A percentile compares a stretch with the other conserved stretches of the same genome.
Conservation (phyloP, 2,113 vertebrate genomes). For the Coryphaenoides rupestris region DNA sequence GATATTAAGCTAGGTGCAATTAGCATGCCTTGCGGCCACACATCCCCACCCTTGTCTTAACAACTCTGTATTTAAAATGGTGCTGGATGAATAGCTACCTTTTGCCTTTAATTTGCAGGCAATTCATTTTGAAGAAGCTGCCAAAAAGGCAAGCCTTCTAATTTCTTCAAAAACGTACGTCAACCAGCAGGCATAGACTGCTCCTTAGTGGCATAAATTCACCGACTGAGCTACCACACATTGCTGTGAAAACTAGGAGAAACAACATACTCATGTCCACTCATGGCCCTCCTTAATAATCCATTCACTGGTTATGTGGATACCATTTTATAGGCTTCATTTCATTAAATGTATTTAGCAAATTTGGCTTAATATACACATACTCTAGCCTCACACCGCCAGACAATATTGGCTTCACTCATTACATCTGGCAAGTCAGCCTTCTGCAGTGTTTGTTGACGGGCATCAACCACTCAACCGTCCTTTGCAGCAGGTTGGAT, state of each 20-base stretch:
- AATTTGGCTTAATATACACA: no score
- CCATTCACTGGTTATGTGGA: no score
- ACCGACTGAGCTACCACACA: slow-evolving; percentile 14
- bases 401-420: no score
- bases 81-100: slow-evolving; percentile 4
- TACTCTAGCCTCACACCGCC: no score
- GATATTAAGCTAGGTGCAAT: slow-evolving; percentile 16
- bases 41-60: slow-evolving; percentile 7
- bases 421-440: no score
- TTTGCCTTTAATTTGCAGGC: neutral
- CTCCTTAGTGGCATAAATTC: neutral
- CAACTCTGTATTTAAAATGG: slow-evolving; percentile 18
- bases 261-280: slow-evolving; percentile 8
- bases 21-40: slow-evolving; percentile 16
- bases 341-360: no score
- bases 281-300: slow-evolving; percentile 35
- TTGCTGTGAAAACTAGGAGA: slow-evolving; percentile 28
- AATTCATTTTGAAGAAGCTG: neutral
- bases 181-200: neutral
- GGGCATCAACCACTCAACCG: no score
- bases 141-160: neutral
- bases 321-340: no score
- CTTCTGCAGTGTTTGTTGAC: no score
- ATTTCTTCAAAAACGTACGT: slow-evolving; percentile 1
- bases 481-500: no score